These are phyloP conservation scores for Xyrauchen texanus DNA, from an alignment of 2,113 vertebrate species.

Conservation along the genomic window DNA sequence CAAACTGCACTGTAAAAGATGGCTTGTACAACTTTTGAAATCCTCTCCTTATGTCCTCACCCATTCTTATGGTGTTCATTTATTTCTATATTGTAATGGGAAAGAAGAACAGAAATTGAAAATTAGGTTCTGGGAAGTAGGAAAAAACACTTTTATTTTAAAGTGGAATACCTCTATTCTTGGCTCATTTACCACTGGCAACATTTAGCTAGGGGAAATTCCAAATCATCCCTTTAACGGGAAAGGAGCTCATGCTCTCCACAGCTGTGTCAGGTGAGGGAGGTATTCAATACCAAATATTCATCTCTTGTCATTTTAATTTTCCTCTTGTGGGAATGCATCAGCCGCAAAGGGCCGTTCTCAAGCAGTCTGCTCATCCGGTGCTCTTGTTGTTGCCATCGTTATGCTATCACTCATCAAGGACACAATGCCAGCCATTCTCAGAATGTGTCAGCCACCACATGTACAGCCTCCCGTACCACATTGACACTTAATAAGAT, in stretches of 20 bases:
- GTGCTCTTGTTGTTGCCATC: constrained; percentile 31
- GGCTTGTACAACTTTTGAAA: too few relatives aligned
- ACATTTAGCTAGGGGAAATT: background rate
- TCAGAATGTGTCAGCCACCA: constrained; percentile 47
- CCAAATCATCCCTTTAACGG: background rate
- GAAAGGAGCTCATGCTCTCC: background rate
- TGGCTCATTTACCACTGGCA: background rate
- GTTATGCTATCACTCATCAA: constrained; percentile 41
- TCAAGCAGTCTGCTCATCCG: background rate
- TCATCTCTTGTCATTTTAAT: background rate
- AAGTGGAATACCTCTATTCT: background rate
- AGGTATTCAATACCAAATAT: background rate
- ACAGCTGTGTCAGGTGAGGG: background rate
- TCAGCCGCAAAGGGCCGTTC: background rate
- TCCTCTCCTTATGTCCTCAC: too few relatives aligned
- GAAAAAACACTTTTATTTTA: background rate
- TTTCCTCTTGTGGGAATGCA: background rate
- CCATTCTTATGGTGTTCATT: background rate
- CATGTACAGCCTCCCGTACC: constrained; percentile 29
- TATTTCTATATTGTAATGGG: background rate
- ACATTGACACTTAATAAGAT: constrained; percentile 49
- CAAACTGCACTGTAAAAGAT: too few relatives aligned
- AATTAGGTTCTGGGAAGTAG: background rate
- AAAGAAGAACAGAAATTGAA: background rate
- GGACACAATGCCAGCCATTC: constrained; percentile 43